Evolutionary conservation across 2,113 vertebrate genomes (phyloP), one percentile per base, ranked within the genome.

Genomic region (Indicator indicator): DNA sequence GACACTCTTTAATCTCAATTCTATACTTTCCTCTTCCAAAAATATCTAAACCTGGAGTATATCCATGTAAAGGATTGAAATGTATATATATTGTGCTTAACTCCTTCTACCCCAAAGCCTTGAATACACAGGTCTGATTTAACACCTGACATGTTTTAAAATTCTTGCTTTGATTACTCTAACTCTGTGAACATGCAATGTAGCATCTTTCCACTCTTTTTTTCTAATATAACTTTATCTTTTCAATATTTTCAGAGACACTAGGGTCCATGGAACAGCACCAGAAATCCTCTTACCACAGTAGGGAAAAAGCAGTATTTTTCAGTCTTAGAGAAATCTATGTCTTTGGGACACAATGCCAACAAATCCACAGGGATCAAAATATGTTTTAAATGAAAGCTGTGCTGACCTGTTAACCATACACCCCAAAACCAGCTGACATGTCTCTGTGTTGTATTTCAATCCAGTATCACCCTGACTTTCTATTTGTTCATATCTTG

Each of bases 1-100:
- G 52, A 78, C 71, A 86, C 44, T 92, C 70, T 95, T 97, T 90
- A 96, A 93, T 93, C 92, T 84, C 67, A 82, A 3, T 65, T 90
- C 27, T 90, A 23, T 83, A 83, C 71, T 86, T 94, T 92, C 69
- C 70, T 46, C 52, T 90, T 90, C 54, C 65, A 89, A 90, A 94
- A 90, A 70, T 72, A 67, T 65, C 50, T 82, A 76, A 78, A 92
- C 11, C 50, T 84, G 89, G 86, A 93, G 48, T 58, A 65, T 52
- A 81, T 84, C 59, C 44, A 72, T 5, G 1, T 54, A 79, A 82
- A 27, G 36, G 27, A 54, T 50, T 78, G 9, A 3, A 3, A 65
- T 82, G 76, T 93, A 62, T 78, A 65, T 70, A 21, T 67, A n/a
- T 63, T 63, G 16, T 46, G 6, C 6, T 86, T 86, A 73, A 84